Base-by-base conservation (phyloP, 2,113 vertebrate genomes). In the Egretta garzetta region DNA sequence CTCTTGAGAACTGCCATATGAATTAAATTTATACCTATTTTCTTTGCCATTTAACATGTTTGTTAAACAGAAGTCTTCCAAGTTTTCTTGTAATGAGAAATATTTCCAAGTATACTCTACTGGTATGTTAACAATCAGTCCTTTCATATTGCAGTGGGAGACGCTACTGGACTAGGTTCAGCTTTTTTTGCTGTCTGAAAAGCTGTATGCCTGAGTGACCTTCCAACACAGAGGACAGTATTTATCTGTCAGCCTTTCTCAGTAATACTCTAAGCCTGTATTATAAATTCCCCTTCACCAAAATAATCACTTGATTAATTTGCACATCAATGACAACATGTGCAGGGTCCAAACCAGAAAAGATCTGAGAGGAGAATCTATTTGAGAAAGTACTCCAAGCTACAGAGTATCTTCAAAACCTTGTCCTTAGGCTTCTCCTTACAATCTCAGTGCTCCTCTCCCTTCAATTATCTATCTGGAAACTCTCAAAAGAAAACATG, bases 241-340 rank as follows among this genome's bases (percentile, higher is more conserved):
- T 58, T 96, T 89, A 96, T 97, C 91, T 87, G 83, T 41, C 83
- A 76, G 66, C 35, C 86, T 68, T 79, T 91, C 80, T 82, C 93
- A 18, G 62, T 96, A 97, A 97, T 97, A 94, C 94, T 28, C 62
- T 96, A 94, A 96, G 91, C 94, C 93, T 91, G 80, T 91, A 96
- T 87, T 96, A 96, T 70, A 87, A 95, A 96, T 73, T 97, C 68
- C 77, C 52, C 77, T 91, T 86, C 73, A 87, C 17, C 27, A 81
- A 89, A 96, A 91, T 91, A 96, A 97, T 72, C 76, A 91, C 95
- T 95, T 75, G 43, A 96, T 97, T 96, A 89, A 97, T 97, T 89
- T 95, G 75, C 79, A 89, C 86, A 84, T 94, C 80, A 94, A 8
- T 79, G 72, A 87, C 55, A 96, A 77, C 60, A 94, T 47, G 84